Evolutionary conservation across 2,888 invertebrate genomes (phyloP).

Genomic region (Cactoblastis cactorum): DNA sequence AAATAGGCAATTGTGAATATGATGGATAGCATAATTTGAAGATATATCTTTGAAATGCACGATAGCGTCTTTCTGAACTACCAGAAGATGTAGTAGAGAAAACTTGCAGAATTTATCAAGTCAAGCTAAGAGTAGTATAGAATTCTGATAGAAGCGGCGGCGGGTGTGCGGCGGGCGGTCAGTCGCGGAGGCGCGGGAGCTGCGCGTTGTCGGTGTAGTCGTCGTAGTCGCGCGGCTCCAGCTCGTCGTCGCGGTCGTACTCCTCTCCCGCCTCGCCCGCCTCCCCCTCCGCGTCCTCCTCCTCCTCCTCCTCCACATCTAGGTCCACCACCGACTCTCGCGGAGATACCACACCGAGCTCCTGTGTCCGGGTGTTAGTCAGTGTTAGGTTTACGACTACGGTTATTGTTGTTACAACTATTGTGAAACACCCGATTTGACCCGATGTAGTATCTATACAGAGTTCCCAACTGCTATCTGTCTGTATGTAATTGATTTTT

Average conservation of each 20-base stretch:
- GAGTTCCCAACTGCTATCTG: too few relatives aligned
- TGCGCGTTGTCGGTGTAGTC: constrained; percentile 71
- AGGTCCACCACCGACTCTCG: constrained; percentile 42
- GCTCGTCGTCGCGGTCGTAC: constrained; percentile 55
- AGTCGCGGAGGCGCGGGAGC: constrained; percentile 55
- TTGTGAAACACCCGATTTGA: too few relatives aligned
- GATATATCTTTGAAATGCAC: too few relatives aligned
- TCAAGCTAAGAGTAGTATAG: background rate
- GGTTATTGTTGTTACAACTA: too few relatives aligned
- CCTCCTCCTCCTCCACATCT: constrained; percentile 32
- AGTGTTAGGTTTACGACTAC: background rate
- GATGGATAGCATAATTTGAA: too few relatives aligned
- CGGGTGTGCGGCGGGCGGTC: constrained; percentile 25
- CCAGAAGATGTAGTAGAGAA: too few relatives aligned
- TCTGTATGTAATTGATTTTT: too few relatives aligned
- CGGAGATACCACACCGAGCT: constrained; percentile 18
- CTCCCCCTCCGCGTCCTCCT: constrained; percentile 29
- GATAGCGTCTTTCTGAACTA: too few relatives aligned
- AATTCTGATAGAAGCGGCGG: background rate
- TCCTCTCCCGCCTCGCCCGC: constrained; percentile 44
- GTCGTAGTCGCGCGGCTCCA: constrained; percentile 62
- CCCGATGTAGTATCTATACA: background rate
- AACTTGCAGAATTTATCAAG: too few relatives aligned
- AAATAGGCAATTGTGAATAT: too few relatives aligned
- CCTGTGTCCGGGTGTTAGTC: constrained; percentile 12